phyloP scores from a whole-genome alignment of 2,888 invertebrate species.

The Hypena proboscidalis region DNA sequence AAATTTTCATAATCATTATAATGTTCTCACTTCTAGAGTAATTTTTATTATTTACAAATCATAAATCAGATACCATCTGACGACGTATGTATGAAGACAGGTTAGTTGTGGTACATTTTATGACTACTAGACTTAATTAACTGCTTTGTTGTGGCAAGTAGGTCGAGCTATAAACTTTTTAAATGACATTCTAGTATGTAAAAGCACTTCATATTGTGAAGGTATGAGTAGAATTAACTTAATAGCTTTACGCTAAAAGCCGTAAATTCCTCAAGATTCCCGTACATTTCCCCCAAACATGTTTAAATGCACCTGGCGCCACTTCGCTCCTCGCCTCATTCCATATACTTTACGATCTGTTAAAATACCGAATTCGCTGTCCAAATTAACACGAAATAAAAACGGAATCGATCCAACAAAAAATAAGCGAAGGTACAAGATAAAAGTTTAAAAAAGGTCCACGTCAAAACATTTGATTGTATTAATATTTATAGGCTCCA shows the following conservation, averaged over 20 bases:
- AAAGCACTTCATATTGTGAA: no score
- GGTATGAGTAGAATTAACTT: no score
- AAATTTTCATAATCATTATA: slow-evolving; percentile 45
- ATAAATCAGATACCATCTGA: slow-evolving; percentile 32
- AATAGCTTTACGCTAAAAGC: not conserved
- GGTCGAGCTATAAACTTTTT: no score
- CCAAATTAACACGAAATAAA: slow-evolving; percentile 86
- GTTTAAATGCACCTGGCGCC: slow-evolving; percentile 73
- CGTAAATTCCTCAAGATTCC: slow-evolving; percentile 7
- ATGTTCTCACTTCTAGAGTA: slow-evolving; percentile 47
- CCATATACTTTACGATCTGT: slow-evolving; percentile 84
- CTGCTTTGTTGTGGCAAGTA: no score
- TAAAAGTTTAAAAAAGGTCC: slow-evolving; percentile 83
- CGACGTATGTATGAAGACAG: slow-evolving; percentile 19
- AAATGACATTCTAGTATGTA: no score
- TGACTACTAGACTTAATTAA: not conserved
- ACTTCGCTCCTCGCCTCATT: slow-evolving; percentile 47
- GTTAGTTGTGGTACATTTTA: slow-evolving; percentile 13
- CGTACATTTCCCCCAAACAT: slow-evolving; percentile 39
- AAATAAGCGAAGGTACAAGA: slow-evolving; percentile 82
- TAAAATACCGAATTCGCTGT: slow-evolving; percentile 84
- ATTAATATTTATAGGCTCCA: slow-evolving; percentile 83
- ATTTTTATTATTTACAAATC: slow-evolving; percentile 40
- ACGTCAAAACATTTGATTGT: slow-evolving; percentile 86
- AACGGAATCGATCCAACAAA: slow-evolving; percentile 80